phyloP scores from a whole-genome alignment of 2,797 vertebrate species.

The Salmo trutta region DNA sequence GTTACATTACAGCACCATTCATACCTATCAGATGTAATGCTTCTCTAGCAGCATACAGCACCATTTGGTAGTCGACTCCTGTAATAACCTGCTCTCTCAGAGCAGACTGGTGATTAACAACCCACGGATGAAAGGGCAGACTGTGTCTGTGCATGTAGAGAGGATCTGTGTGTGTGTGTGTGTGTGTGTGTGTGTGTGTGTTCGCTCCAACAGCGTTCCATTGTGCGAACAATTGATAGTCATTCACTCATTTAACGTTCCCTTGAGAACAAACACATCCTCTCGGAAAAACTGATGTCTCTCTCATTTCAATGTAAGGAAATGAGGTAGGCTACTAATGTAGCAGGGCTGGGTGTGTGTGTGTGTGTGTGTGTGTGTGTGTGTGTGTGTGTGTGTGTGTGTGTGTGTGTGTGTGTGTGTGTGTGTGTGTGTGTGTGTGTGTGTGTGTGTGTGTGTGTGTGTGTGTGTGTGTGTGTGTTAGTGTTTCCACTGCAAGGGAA shows the following conservation, averaged over 20 bases:
- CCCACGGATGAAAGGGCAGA: slow-evolving; percentile 12
- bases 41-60: background rate
- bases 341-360: background rate
- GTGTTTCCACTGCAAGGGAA: slow-evolving; percentile 56
- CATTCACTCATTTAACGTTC: slow-evolving; percentile 14
- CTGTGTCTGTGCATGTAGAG: slow-evolving; percentile 32
- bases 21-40: background rate
- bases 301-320: slow-evolving; percentile 67
- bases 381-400: background rate
- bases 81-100: background rate
- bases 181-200: background rate
- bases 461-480: slow-evolving; percentile 40
- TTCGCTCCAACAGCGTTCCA: slow-evolving; percentile 12
- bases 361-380: no score
- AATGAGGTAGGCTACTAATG: slow-evolving; percentile 48
- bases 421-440: background rate
- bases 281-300: slow-evolving; percentile 49
- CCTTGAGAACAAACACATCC: slow-evolving; percentile 1
- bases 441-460: slow-evolving; percentile 33
- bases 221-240: slow-evolving; percentile 26
- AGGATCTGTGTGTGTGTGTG: background rate
- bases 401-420: slow-evolving; percentile 46
- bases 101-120: slow-evolving; percentile 1
- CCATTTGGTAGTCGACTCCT: background rate
- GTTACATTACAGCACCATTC: background rate